phyloP scores from a whole-genome alignment of 2,797 vertebrate genomes.

The Poecilia picta region DNA sequence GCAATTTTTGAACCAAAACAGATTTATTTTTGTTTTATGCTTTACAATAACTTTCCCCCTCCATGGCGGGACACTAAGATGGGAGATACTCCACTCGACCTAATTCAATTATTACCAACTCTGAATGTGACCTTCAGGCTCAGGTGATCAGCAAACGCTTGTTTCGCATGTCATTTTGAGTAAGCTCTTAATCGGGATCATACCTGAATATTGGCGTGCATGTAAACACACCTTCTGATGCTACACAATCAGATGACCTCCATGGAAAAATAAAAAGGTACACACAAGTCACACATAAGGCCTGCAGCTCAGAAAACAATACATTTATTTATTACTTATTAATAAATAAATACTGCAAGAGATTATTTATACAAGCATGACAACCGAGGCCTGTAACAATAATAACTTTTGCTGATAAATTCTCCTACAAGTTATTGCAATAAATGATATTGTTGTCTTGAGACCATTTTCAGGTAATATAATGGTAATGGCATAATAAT shows the following conservation, averaged over 20 bases:
- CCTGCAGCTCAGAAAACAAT: background rate
- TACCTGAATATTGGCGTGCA: background rate
- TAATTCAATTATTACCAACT: constrained; percentile 5
- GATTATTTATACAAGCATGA: background rate
- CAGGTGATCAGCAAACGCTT: background rate
- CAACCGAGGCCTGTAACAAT: too few relatives aligned
- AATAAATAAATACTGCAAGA: background rate
- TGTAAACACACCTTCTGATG: background rate
- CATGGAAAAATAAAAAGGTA: background rate
- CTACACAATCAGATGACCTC: background rate
- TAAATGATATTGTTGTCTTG: too few relatives aligned
- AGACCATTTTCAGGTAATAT: too few relatives aligned
- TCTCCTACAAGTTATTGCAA: too few relatives aligned
- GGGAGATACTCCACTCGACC: background rate
- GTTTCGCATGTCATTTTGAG: background rate
- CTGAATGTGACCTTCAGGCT: background rate
- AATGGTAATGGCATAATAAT: too few relatives aligned
- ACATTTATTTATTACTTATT: background rate
- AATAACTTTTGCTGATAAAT: too few relatives aligned
- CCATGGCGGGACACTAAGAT: background rate
- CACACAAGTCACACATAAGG: background rate
- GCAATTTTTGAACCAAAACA: background rate
- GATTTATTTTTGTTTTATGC: background rate
- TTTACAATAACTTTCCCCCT: background rate
- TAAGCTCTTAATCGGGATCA: constrained; percentile 1